Conservation (phyloP, 64 coral and sea anemone genomes). For the Montipora foliosa region DNA sequence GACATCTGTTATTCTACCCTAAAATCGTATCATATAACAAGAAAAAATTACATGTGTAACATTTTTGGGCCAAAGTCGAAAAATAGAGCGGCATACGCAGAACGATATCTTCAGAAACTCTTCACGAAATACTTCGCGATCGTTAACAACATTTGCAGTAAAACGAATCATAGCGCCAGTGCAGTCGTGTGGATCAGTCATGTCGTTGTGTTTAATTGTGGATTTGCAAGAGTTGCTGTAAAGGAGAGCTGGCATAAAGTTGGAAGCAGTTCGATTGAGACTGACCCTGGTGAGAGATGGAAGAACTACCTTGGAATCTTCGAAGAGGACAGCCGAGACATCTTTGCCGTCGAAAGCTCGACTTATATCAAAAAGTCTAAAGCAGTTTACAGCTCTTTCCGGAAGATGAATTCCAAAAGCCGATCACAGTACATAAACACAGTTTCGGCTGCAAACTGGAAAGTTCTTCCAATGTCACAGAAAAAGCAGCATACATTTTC, state of each 20-base stretch:
- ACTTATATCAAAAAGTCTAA: background rate
- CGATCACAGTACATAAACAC: too few species aligned
- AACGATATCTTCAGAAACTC: too few species aligned
- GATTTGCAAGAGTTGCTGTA: background rate
- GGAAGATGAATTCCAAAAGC: background rate
- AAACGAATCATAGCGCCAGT: too few species aligned
- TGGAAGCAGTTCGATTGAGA: background rate
- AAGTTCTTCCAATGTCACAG: too few species aligned
- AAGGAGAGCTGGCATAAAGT: background rate
- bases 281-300: background rate
- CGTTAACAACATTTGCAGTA: background rate
- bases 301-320: constrained; percentile 10
- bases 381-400: constrained; percentile 2
- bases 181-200: background rate
- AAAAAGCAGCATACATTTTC: too few species aligned
- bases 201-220: background rate
- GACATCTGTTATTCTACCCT: too few species aligned
- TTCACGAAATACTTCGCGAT: background rate
- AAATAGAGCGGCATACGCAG: too few species aligned
- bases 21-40: too few species aligned
- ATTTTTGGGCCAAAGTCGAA: too few species aligned
- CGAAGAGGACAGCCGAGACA: background rate
- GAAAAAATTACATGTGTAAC: too few species aligned
- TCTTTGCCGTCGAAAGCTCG: background rate
- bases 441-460: too few species aligned